Evolutionary conservation across 2,797 vertebrate species (phyloP).

Genomic region (Spinus pinus): DNA sequence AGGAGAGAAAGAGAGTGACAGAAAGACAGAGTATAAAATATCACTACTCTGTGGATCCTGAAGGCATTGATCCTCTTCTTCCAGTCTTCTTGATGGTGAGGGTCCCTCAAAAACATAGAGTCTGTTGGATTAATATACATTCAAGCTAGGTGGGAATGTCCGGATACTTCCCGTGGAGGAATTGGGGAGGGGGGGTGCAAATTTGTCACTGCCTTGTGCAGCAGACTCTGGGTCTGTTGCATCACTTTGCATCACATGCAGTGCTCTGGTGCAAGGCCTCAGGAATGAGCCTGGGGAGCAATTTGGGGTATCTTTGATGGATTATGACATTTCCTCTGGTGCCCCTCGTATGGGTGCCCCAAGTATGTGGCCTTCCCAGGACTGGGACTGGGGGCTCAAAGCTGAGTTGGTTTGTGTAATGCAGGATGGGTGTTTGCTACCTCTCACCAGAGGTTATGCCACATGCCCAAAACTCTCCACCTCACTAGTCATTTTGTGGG

Average conservation of each 20-base stretch:
- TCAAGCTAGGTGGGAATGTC: background rate
- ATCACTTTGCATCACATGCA: no score
- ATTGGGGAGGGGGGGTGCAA: fast-evolving
- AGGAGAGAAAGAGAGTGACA: background rate
- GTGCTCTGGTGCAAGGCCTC: background rate
- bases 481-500: fast-evolving
- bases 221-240: background rate
- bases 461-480: no score
- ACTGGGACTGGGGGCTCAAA: fast-evolving
- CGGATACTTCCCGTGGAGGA: background rate
- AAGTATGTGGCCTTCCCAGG: fast-evolving
- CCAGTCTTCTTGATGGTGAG: background rate
- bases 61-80: background rate
- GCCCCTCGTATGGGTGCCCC: no score
- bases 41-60: background rate
- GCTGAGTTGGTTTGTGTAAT: background rate
- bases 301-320: background rate
- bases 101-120: background rate
- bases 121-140: background rate
- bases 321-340: background rate
- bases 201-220: background rate
- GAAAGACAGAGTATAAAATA: background rate
- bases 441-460: background rate
- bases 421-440: background rate
- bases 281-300: background rate